These are phyloP conservation scores for Pygoscelis antarcticus DNA, from an alignment of 2,113 vertebrate species.

Conservation along the genomic window DNA sequence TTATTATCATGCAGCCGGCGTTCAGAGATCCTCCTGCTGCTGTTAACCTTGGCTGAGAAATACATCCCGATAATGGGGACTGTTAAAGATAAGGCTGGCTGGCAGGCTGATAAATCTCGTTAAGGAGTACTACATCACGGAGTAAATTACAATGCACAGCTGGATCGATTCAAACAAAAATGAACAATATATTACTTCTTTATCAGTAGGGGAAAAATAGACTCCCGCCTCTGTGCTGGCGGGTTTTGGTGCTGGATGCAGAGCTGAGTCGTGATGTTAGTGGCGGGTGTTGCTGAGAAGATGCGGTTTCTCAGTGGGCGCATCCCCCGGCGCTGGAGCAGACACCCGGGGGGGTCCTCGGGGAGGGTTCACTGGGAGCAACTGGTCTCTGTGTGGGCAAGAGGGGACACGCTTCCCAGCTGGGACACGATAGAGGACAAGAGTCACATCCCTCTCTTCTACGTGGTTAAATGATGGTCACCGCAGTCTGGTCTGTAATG, in stretches of 20 bases:
- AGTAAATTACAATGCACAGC: background rate
- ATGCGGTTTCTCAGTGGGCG: background rate
- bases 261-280: background rate
- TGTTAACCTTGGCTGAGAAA: constrained; percentile 53
- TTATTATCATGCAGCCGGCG: background rate
- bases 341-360: accelerated
- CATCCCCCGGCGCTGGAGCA: background rate
- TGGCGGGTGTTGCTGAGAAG: background rate
- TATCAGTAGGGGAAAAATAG: background rate
- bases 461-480: background rate
- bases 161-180: background rate
- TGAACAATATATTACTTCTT: constrained; percentile 17
- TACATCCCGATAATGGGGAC: constrained; percentile 22
- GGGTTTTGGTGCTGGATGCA: background rate
- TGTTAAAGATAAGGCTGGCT: constrained; percentile 41
- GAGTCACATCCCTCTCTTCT: background rate
- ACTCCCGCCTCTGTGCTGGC: background rate
- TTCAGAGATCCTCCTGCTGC: background rate
- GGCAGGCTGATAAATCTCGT: constrained; percentile 50
- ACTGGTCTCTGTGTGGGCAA: background rate
- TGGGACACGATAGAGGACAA: background rate
- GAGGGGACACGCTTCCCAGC: background rate
- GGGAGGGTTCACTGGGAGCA: background rate
- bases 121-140: background rate
- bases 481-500: background rate